Evolutionary conservation across 1,140 invertebrate genomes (phyloP).

Genomic region (Cydia splendana): DNA sequence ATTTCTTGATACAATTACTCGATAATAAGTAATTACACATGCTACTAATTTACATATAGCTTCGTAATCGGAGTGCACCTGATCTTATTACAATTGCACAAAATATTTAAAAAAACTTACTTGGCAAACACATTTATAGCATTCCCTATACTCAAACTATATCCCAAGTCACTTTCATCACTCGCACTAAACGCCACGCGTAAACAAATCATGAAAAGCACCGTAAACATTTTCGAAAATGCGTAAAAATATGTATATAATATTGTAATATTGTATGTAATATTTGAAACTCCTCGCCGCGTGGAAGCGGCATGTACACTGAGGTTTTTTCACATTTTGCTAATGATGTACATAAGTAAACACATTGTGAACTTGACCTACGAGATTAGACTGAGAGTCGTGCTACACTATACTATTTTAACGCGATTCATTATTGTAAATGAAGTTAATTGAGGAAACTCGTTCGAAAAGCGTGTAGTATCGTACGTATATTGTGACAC

Average conservation of each 20-base stretch:
- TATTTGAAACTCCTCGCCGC: slow-evolving; percentile 40
- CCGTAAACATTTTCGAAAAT: slow-evolving; percentile 46
- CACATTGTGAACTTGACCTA: slow-evolving; percentile 71
- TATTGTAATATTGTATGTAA: too few species aligned
- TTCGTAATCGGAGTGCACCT: slow-evolving; percentile 13
- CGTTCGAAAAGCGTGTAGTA: not conserved
- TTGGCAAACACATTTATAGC: slow-evolving; percentile 73
- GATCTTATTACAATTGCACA: slow-evolving; percentile 5
- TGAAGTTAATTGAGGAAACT: slow-evolving; percentile 10
- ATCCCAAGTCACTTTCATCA: slow-evolving; percentile 65
- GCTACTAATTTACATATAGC: slow-evolving; percentile 14
- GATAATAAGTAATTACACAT: not conserved
- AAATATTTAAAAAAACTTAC: slow-evolving; percentile 52
- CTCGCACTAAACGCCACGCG: slow-evolving; percentile 54
- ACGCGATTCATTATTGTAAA: not conserved
- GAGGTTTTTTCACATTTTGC: slow-evolving; percentile 71
- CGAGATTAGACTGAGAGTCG: slow-evolving; percentile 57
- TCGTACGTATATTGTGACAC: not conserved
- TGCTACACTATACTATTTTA: not conserved
- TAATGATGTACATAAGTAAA: slow-evolving; percentile 60
- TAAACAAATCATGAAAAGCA: slow-evolving; percentile 47
- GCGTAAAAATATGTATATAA: slow-evolving; percentile 33
- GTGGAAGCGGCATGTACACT: slow-evolving; percentile 52
- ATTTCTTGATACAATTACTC: not conserved
- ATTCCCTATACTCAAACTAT: slow-evolving; percentile 67